Evolutionary conservation across 2,113 vertebrate species (phyloP).

Genomic region (Hippocampus guttulatus): DNA sequence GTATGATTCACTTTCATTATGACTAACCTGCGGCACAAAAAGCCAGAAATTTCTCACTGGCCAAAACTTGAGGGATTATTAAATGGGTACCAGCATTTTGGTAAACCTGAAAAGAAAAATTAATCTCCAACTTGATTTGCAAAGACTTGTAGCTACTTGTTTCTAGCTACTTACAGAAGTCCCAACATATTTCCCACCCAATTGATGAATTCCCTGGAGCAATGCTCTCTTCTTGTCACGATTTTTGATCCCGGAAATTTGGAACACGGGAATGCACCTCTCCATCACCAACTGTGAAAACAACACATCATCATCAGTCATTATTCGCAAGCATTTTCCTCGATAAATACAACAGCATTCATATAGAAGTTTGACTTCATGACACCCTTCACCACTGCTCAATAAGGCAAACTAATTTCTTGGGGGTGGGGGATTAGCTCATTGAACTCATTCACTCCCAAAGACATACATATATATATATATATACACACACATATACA

Average conservation of each 20-base stretch:
- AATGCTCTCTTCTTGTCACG: constrained; percentile 56
- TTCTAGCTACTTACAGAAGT: constrained; percentile 68
- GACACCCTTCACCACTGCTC: not conserved
- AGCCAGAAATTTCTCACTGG: constrained; percentile 90
- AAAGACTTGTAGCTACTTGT: not conserved
- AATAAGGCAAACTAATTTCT: not conserved
- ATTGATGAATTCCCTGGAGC: constrained; percentile 58
- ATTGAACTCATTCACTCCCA: too few species aligned
- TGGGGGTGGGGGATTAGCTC: too few species aligned
- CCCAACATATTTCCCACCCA: constrained; percentile 69
- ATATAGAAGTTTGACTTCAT: not conserved
- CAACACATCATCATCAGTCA: not conserved
- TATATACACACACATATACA: too few species aligned
- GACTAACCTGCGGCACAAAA: constrained; percentile 89
- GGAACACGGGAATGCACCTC: constrained; percentile 55
- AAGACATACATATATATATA: too few species aligned
- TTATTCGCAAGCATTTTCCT: not conserved
- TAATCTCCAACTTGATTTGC: not conserved
- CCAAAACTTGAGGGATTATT: constrained; percentile 78
- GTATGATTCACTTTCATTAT: not conserved
- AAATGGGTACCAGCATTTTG: constrained; percentile 81
- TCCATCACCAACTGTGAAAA: constrained; percentile 49
- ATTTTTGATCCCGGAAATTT: constrained; percentile 73
- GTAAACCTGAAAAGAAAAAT: constrained; percentile 75
- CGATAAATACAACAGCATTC: not conserved